Evolutionary conservation across 1,140 invertebrate genomes (phyloP), one percentile per base, ranked within the genome.

Genomic region (Galleria mellonella): DNA sequence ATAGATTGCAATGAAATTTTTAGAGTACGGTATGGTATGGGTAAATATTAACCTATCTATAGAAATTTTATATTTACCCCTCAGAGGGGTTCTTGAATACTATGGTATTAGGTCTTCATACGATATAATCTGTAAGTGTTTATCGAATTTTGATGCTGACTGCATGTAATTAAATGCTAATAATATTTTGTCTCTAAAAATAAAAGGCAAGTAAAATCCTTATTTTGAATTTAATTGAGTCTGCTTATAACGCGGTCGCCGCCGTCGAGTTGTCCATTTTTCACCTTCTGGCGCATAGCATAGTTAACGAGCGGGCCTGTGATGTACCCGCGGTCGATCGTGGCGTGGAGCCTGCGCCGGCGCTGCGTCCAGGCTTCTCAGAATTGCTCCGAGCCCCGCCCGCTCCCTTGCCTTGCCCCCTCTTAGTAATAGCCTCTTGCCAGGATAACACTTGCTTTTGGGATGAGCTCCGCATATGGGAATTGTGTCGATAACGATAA

Each of bases 231-330:
- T 74, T 70, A 71, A 76, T 74, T 67, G 57, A 66, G 65, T 62
- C 53, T 48, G 62, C 47, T 65, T 47, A 59, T 65, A 67, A 51
- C 59, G 56, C 52, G 55, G 56, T 52, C 44, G 47, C 62, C 17
- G 17, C 17, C 17, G 2, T 2, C 6, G 17, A 2, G 52, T 47
- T 53, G 58, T 69, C 49, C 70, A 63, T 78, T 78, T 78, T 78
- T 75, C 72, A 72, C 71, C 65, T 75, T 59, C 39, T 47, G 17
- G 17, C 17, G 17, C 17, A 23, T 23, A 50, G 51, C 42, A 37
- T 59, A 72, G 70, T 75, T 83, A 81, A 83, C 73, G 69, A 83
- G 74, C 72, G 67, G 48, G 56, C 60, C 47, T 83, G 63, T 83
- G 78, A 83, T 78, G 74, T 81, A 67, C 62, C 78, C 78, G 78